These are phyloP conservation scores for Megaceryle maxima DNA, from an alignment of 2,113 vertebrate species.

Conservation along the genomic window DNA sequence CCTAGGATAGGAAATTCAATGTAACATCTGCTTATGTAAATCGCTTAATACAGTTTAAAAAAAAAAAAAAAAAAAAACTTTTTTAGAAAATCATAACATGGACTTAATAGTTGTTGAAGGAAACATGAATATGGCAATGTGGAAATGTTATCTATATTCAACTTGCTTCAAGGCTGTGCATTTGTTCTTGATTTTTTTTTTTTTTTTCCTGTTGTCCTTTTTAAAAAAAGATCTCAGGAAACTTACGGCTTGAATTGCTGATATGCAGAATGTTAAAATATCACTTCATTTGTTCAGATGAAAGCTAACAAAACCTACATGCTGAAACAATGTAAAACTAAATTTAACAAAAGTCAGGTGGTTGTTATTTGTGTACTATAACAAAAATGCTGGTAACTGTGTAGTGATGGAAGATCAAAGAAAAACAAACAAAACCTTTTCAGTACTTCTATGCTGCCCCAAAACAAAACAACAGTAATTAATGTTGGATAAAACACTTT, in stretches of 20 bases:
- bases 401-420: not conserved
- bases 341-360: constrained; percentile 28
- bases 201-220: not conserved
- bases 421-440: constrained; percentile 31
- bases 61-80: too few species aligned
- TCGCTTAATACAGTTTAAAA: not conserved
- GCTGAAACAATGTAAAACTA: constrained; percentile 12
- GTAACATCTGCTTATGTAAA: constrained; percentile 2
- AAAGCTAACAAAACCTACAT: constrained; percentile 52
- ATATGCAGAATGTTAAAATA: not conserved
- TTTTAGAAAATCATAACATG: not conserved
- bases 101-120: not conserved
- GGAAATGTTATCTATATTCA: not conserved
- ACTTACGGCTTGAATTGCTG: not conserved
- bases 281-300: constrained; percentile 8
- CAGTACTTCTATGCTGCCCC: not conserved
- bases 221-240: not conserved
- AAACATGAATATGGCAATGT: not conserved
- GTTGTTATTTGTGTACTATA: constrained; percentile 4
- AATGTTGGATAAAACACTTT: constrained; percentile 30
- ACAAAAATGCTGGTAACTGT: not conserved
- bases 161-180: not conserved
- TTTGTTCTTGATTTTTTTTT: not conserved
- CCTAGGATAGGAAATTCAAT: not conserved
- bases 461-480: constrained; percentile 37